Evolutionary conservation across 2,888 invertebrate genomes (phyloP).

Genomic region (Nephrotoma flavescens): DNA sequence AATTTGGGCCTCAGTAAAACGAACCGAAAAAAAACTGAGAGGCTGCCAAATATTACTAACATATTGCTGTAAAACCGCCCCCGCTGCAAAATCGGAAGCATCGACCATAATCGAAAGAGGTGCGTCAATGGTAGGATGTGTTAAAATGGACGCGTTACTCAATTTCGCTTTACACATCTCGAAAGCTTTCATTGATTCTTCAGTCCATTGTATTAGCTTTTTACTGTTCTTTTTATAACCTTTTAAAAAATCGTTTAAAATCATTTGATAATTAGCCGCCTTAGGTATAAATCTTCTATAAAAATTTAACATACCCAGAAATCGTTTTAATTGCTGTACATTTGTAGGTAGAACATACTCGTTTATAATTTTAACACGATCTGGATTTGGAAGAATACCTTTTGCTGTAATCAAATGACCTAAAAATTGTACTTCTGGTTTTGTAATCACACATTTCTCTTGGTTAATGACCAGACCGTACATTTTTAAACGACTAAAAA

Average conservation of each 20-base stretch:
- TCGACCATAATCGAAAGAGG: background rate
- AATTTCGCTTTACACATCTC: background rate
- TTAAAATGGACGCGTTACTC: background rate
- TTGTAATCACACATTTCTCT: too few species aligned
- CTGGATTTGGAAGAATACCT: too few species aligned
- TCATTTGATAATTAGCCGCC: background rate
- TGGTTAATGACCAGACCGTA: too few species aligned
- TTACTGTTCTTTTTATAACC: conserved; percentile 5
- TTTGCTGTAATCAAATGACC: too few species aligned
- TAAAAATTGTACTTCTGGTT: too few species aligned
- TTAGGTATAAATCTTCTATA: background rate
- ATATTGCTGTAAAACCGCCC: conserved; percentile 11
- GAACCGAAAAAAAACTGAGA: conserved; percentile 15
- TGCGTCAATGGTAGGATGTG: background rate
- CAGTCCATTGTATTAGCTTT: background rate
- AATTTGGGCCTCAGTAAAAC: too few species aligned
- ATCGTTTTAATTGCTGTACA: background rate
- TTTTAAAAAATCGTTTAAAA: background rate
- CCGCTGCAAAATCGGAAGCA: conserved; percentile 24
- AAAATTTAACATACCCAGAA: background rate
- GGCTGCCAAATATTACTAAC: too few species aligned
- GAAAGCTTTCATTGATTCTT: background rate
- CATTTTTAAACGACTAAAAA: too few species aligned
- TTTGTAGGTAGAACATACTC: background rate
- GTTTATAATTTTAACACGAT: too few species aligned